These are phyloP conservation scores for Aradophagus sp. DNA, from an alignment of 1,140 invertebrate genomes.

Conservation along the genomic window DNA sequence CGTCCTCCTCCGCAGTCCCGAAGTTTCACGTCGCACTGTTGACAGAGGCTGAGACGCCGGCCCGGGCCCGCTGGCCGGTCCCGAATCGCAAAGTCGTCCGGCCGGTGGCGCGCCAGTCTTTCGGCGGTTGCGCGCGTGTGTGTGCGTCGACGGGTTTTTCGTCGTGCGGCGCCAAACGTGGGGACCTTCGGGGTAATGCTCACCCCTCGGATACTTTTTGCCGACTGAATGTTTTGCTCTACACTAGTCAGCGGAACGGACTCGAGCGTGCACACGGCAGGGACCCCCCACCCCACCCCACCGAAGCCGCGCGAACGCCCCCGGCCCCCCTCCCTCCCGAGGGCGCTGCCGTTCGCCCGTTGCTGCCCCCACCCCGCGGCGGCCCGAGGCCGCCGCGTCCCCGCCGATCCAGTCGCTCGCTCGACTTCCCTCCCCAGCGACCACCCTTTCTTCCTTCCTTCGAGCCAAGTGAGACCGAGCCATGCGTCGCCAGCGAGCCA, in stretches of 20 bases:
- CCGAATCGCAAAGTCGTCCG: too few relatives aligned
- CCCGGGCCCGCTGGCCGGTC: too few relatives aligned
- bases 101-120: neutral
- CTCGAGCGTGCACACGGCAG: conserved; percentile 41
- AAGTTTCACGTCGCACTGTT: too few relatives aligned
- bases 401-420: conserved; percentile 31
- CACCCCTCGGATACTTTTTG: conserved; percentile 76
- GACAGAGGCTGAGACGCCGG: too few relatives aligned
- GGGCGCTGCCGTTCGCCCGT: conserved; percentile 41
- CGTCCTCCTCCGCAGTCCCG: too few relatives aligned
- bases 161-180: conserved; percentile 22
- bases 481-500: conserved; percentile 54
- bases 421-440: conserved; percentile 2
- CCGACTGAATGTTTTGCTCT: conserved; percentile 76
- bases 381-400: conserved; percentile 10
- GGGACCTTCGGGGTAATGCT: conserved; percentile 67
- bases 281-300: conserved; percentile 23
- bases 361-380: conserved; percentile 19
- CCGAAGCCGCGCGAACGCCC: conserved; percentile 8
- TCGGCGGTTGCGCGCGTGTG: conserved; percentile 10
- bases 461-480: conserved; percentile 46
- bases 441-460: conserved; percentile 31
- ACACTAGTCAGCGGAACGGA: conserved; percentile 57
- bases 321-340: conserved; percentile 18
- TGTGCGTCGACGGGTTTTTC: conserved; percentile 53